Percentiles rank a stretch among this genome's conserved stretches.
These are phyloP conservation scores for Ferrisia virgata DNA, from an alignment of 2,888 invertebrate genomes.

Conservation along the genomic window DNA sequence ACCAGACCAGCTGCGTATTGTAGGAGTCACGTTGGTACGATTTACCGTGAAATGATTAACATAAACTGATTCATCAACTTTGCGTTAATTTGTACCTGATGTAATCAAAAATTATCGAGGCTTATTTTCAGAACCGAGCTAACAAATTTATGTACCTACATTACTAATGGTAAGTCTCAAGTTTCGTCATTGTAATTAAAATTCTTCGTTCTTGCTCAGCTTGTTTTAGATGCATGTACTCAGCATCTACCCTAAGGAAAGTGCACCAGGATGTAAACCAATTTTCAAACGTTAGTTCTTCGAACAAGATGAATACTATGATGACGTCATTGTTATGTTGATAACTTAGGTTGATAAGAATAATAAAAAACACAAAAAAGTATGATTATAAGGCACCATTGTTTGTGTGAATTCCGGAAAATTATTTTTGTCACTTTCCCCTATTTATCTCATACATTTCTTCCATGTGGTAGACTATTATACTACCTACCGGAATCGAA, in stretches of 20 bases:
- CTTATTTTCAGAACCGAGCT: not conserved
- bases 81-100: not conserved
- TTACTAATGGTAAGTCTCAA: not conserved
- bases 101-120: not conserved
- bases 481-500: not conserved
- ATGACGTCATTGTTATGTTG: not conserved
- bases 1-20: not conserved
- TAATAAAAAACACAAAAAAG: not conserved
- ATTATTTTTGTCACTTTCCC: conserved; percentile 7
- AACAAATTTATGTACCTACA: not conserved
- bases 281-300: not conserved
- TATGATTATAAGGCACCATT: not conserved
- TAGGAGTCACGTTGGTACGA: conserved; percentile 6
- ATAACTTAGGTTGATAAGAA: not conserved
- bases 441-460: not conserved
- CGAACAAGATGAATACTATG: not conserved
- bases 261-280: not conserved
- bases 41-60: conserved; percentile 1
- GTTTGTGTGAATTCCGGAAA: not conserved
- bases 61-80: conserved; percentile 22
- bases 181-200: not conserved
- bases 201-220: not conserved
- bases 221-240: not conserved
- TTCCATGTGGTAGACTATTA: not conserved
- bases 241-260: not conserved